phyloP scores from a whole-genome alignment of 2,888 invertebrate species.

The Plagodis pulveraria region DNA sequence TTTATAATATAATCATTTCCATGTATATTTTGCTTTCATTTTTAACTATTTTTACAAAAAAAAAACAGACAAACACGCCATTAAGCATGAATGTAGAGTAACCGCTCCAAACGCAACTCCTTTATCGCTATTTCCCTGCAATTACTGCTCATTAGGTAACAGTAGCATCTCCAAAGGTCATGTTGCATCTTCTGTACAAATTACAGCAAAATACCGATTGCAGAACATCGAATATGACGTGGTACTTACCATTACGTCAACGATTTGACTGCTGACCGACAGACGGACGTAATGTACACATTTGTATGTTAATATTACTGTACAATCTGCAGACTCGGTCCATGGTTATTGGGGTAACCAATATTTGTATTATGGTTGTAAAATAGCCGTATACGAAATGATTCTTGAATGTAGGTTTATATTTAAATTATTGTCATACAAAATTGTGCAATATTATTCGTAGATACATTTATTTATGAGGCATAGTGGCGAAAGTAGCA shows the following conservation, averaged over 20 bases:
- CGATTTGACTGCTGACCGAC: slow-evolving; percentile 5
- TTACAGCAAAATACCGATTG: slow-evolving; percentile 13
- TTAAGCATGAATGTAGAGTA: slow-evolving; percentile 5
- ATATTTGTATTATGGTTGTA: slow-evolving; percentile 7
- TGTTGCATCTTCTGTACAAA: slow-evolving; percentile 15
- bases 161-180: slow-evolving; percentile 23
- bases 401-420: background rate
- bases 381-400: slow-evolving; percentile 3
- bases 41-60: too few species aligned
- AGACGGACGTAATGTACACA: slow-evolving; percentile 22
- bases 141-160: slow-evolving; percentile 14
- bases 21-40: too few species aligned
- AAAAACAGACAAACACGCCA: too few species aligned
- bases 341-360: slow-evolving; percentile 16
- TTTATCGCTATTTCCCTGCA: slow-evolving; percentile 10
- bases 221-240: slow-evolving; percentile 4
- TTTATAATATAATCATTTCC: too few species aligned
- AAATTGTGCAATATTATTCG: too few species aligned
- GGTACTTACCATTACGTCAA: slow-evolving; percentile 9
- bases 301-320: slow-evolving; percentile 25
- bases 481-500: too few species aligned
- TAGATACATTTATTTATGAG: too few species aligned
- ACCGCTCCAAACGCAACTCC: slow-evolving; percentile 6
- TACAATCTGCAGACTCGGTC: slow-evolving; percentile 9
- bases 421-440: too few species aligned